Evolutionary conservation across 1,140 invertebrate genomes (phyloP), one percentile per base, ranked within the genome.

Genomic region (Drosophila sp.): DNA sequence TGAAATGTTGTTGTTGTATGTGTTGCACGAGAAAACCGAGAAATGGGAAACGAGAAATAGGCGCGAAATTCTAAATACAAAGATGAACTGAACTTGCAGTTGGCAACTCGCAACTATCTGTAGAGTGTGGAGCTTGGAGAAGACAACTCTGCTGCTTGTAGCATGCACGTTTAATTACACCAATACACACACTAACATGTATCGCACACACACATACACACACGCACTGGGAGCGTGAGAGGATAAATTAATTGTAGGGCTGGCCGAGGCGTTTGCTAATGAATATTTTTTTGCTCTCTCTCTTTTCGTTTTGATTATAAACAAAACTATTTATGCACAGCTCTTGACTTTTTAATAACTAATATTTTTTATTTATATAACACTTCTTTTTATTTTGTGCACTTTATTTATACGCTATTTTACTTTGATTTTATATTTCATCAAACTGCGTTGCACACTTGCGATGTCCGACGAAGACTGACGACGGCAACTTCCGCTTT

Each of bases 1-100:
- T 89, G 84, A 89, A 75, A 69, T 77, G 45, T 66, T 78, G 32
- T 54, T 66, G 59, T 66, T 57, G 65, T 75, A 45, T 67, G 53
- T 74, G 46, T 58, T 59, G 54, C 59, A 36, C 40, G 40, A 48
- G 46, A 21, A 54, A 25, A 27, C 16, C 32, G 54, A 50, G 11
- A 34, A 50, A 40, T 7, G 57, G 11, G 21, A 18, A 48, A 9
- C 29, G 21, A 57, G 51, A 67, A 67, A 58, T 67, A 58, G 64
- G 64, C 64, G 54, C 64, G 53, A 67, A 67, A 67, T 40, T 50
- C 11, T 48, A n/a, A n/a, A n/a, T n/a, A n/a, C n/a, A n/a, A n/a
- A n/a, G n/a, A n/a, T n/a, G 18, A 27, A 64, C 40, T 29, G 34
- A 36, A 16, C 14, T 59, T 38, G 43, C 16, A n/a, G 46, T 11